Evolutionary conservation across 2,113 vertebrate species (phyloP), one percentile per base, ranked within the genome.

Genomic region (Peromyscus polionotus): DNA sequence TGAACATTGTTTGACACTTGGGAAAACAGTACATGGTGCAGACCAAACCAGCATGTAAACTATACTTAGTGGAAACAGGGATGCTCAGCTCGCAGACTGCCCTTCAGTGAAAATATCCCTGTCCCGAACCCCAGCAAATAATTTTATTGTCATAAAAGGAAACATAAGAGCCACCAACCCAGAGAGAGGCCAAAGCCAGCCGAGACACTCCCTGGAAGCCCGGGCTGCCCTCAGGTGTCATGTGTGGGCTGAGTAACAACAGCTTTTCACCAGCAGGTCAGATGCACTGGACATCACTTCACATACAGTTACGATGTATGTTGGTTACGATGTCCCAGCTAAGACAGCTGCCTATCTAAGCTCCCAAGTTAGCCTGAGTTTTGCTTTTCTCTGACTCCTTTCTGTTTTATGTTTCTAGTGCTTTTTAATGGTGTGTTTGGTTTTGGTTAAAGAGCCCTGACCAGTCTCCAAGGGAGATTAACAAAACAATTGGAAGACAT

Each of bases 381-480:
- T 91, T 95, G 79, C 61, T 94, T 95, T 97, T 59, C 31, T 97
- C 87, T 0, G 11, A 63, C 88, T 93, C 4, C 63, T 57, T 95
- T 90, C 61, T 76, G 54, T 96, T 85, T 93, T 59, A 57, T 83
- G 8, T 76, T 81, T 88, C 96, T 96, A 45, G 97, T 81, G 94
- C 77, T 97, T 98, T 92, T 93, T 89, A 39, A 28, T 3, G 63
- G 93, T 88, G 92, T 39, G 48, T 91, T 98, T 97, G 81, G 91
- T 98, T 97, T 98, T 88, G 80, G 97, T 54, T 3, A 96, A 97
- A 98, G 57, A 94, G 95, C 97, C 87, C 81, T 90, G 94, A 94
- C 98, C 95, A n/a, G 90, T 98, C 93, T 98, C 91, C n/a, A 93
- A 98, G 84, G 72, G 92, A 95, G 96, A 96, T 96, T 95, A 96